phyloP scores from a whole-genome alignment of 2,888 invertebrate genomes.

The Hymenopus coronatus region DNA sequence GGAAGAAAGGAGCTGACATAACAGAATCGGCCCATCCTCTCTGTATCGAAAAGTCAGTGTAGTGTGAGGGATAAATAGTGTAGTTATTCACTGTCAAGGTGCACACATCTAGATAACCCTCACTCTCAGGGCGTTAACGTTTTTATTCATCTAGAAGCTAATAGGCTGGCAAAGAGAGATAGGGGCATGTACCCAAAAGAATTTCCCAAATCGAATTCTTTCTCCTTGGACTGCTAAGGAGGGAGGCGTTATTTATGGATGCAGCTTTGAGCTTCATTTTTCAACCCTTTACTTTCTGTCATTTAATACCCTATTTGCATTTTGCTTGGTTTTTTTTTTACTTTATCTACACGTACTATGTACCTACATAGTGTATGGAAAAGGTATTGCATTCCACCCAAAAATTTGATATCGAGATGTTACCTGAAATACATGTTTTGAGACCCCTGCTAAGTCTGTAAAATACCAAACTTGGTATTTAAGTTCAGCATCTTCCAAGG shows the following conservation, averaged over 20 bases:
- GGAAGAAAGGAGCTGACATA: slow-evolving; percentile 9
- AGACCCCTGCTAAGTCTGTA: too few relatives aligned
- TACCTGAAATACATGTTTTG: too few relatives aligned
- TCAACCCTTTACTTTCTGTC: neutral
- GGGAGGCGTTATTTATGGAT: neutral
- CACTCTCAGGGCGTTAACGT: neutral
- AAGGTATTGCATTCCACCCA: too few relatives aligned
- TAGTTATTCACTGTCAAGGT: slow-evolving; percentile 26
- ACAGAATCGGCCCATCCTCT: neutral
- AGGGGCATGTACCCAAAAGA: neutral
- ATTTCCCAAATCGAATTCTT: neutral
- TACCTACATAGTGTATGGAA: too few relatives aligned
- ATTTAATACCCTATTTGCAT: neutral
- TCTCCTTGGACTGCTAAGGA: neutral
- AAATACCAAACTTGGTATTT: too few relatives aligned
- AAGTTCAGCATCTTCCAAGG: too few relatives aligned
- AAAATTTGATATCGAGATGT: too few relatives aligned
- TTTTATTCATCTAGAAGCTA: neutral
- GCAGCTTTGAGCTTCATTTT: neutral
- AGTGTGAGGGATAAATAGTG: slow-evolving; percentile 26
- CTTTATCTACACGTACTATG: too few relatives aligned
- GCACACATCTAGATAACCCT: neutral
- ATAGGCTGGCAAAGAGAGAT: neutral
- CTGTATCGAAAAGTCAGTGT: slow-evolving; percentile 23
- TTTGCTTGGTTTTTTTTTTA: neutral